These are phyloP conservation scores for Entelurus aequoreus DNA, from an alignment of 2,113 vertebrate genomes.

Conservation along the genomic window DNA sequence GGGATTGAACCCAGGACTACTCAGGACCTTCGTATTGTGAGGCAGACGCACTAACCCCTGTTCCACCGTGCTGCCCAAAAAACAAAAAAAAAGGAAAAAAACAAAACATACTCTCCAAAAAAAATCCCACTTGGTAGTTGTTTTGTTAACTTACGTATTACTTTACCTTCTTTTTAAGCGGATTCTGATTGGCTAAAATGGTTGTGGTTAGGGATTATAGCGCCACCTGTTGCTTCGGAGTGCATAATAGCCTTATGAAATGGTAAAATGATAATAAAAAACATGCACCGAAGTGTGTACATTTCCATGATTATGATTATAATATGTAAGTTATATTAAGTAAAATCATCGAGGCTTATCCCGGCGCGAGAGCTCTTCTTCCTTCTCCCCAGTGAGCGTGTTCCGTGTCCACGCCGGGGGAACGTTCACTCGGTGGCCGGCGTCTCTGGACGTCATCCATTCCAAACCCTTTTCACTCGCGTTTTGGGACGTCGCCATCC, in stretches of 20 bases:
- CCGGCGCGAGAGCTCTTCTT: conserved; percentile 43
- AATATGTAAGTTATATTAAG: neutral
- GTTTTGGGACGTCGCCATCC: conserved; percentile 31
- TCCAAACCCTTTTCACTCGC: conserved; percentile 27
- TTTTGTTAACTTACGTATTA: neutral
- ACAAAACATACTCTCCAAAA: too few species aligned
- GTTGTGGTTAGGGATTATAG: neutral
- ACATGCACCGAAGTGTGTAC: neutral
- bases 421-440: conserved; percentile 39
- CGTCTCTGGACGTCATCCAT: neutral
- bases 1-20: too few species aligned
- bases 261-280: neutral
- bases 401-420: conserved; percentile 59
- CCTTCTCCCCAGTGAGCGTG: conserved; percentile 41
- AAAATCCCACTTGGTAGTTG: too few species aligned
- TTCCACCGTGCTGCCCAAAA: too few species aligned
- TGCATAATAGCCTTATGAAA: neutral
- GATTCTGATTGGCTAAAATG: neutral
- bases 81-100: too few species aligned
- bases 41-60: too few species aligned
- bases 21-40: too few species aligned
- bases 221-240: neutral
- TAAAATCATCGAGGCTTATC: conserved; percentile 36
- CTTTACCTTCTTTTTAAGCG: too few species aligned
- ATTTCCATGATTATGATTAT: neutral